phyloP scores from a whole-genome alignment of 2,797 vertebrate species.

The Onychomys leucogaster region DNA sequence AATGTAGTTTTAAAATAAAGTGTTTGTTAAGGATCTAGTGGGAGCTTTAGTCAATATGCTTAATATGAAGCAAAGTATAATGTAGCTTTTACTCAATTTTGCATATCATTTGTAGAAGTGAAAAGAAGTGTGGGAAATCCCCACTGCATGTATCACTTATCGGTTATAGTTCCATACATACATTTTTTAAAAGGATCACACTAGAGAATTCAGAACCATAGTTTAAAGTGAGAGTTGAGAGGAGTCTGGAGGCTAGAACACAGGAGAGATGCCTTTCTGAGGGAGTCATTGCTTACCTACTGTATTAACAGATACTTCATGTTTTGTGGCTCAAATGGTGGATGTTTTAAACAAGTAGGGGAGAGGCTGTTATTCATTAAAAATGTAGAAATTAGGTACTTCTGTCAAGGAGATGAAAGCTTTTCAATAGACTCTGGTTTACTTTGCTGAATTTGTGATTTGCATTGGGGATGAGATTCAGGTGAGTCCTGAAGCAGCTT shows the following conservation, averaged over 20 bases:
- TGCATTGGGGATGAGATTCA: neutral
- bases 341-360: neutral
- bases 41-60: neutral
- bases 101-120: neutral
- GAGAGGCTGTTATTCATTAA: neutral
- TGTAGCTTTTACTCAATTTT: neutral
- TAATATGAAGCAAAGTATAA: neutral
- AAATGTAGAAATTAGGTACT: neutral
- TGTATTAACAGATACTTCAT: neutral
- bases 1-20: neutral
- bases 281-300: neutral
- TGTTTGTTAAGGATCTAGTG: constrained; percentile 20
- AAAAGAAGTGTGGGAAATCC: neutral
- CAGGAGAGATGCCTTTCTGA: neutral
- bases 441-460: neutral
- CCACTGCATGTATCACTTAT: neutral
- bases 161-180: neutral
- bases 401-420: neutral
- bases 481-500: neutral
- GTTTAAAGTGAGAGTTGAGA: constrained; percentile 1
- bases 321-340: neutral
- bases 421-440: neutral
- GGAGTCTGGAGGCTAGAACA: neutral
- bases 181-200: neutral
- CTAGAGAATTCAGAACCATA: neutral